Evolutionary conservation across 2,888 invertebrate genomes (phyloP).

Genomic region (Ectemnius continuus): DNA sequence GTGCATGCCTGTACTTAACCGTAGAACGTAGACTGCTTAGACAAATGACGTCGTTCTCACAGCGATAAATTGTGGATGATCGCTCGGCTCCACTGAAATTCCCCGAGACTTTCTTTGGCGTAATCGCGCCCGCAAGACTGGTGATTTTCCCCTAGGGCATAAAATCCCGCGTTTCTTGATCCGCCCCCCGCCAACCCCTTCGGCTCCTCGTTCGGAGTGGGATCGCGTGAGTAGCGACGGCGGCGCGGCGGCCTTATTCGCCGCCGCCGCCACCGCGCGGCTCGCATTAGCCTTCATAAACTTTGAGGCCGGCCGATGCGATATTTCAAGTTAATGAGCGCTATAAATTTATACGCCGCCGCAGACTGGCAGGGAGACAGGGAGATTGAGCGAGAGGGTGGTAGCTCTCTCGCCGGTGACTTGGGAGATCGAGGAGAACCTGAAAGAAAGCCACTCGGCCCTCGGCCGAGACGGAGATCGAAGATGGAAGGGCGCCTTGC

Average conservation of each 20-base stretch:
- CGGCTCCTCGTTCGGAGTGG: background rate
- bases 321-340: constrained; percentile 70
- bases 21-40: no score
- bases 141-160: no score
- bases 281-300: constrained; percentile 69
- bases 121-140: no score
- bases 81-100: no score
- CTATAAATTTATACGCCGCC: constrained; percentile 70
- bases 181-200: no score
- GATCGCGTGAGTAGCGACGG: constrained; percentile 48
- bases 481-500: no score
- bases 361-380: constrained; percentile 60
- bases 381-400: constrained; percentile 55
- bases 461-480: no score
- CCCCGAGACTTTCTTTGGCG: no score
- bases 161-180: no score
- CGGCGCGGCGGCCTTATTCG: constrained; percentile 58
- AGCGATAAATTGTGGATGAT: no score
- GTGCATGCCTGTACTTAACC: no score
- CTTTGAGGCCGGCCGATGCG: constrained; percentile 66
- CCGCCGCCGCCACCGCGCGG: constrained; percentile 36
- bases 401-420: constrained; percentile 12
- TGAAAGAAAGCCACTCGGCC: constrained; percentile 1
- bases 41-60: no score
- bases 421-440: constrained; percentile 21